Conservation (phyloP, 2,797 vertebrate species). For the Lerista edwardsae region DNA sequence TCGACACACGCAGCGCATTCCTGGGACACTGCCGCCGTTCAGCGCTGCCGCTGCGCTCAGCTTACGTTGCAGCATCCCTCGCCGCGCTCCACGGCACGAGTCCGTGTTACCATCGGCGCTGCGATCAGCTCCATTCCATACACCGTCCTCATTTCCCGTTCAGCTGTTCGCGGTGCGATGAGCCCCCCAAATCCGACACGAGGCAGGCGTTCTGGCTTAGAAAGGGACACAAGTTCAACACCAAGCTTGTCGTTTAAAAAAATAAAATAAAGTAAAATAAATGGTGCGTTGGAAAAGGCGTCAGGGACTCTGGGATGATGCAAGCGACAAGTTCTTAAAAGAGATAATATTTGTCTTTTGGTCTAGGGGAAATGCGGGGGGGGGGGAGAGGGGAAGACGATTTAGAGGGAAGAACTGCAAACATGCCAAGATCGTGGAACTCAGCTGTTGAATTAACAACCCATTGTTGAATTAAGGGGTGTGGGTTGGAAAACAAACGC, state of each 20-base stretch:
- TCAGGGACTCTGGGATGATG: conserved; percentile 52
- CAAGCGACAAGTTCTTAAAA: conserved; percentile 39
- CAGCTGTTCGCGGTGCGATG: conserved; percentile 51
- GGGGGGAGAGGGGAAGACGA: not conserved
- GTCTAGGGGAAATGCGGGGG: conserved; percentile 31
- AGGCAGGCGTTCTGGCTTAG: not conserved
- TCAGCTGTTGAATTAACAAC: conserved; percentile 50
- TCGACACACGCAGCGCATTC: not conserved
- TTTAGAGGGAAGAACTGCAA: conserved; percentile 29
- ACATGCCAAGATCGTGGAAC: conserved; percentile 27
- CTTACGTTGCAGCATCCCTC: rapidly evolving
- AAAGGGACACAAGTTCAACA: conserved; percentile 10
- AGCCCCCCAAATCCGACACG: not conserved
- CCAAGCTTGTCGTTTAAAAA: not conserved
- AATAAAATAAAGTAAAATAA: too few species aligned
- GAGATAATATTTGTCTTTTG: conserved; percentile 59
- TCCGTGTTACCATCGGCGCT: conserved; percentile 26
- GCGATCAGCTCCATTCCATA: conserved; percentile 40
- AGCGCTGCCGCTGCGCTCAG: not conserved
- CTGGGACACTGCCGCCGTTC: not conserved
- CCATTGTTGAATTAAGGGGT: conserved; percentile 34
- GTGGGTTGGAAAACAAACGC: conserved; percentile 21
- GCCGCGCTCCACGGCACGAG: rapidly evolving
- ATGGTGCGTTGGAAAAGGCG: too few species aligned
- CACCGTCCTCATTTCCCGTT: conserved; percentile 35